These are phyloP conservation scores for Symphodus melops DNA, from an alignment of 2,113 vertebrate species.

Conservation along the genomic window DNA sequence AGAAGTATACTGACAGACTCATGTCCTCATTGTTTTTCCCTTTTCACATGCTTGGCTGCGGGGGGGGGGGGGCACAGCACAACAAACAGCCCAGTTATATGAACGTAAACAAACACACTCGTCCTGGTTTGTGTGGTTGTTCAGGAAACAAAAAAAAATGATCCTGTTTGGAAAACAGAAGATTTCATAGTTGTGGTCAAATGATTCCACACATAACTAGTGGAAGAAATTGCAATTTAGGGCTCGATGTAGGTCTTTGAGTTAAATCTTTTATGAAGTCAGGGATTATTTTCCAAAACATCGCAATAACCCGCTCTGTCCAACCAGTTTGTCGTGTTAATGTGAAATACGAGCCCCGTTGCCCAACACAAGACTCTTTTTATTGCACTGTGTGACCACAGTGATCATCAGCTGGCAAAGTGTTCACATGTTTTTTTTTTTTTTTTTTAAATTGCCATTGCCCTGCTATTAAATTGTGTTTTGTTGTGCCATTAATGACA, in stretches of 20 bases:
- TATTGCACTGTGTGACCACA: neutral
- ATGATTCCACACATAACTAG: conserved; percentile 6
- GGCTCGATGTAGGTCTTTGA: neutral
- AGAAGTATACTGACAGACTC: conserved; percentile 13
- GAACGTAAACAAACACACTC: neutral
- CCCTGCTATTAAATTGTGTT: conserved; percentile 8
- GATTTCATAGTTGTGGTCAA: conserved; percentile 6
- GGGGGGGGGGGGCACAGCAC: neutral
- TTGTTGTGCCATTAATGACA: neutral
- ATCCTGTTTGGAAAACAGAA: neutral
- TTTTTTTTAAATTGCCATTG: neutral
- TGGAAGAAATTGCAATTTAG: conserved; percentile 5
- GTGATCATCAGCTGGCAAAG: neutral
- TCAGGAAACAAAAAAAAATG: neutral
- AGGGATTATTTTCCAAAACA: neutral
- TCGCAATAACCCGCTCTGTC: neutral
- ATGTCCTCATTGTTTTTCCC: conserved; percentile 11
- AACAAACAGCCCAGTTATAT: neutral
- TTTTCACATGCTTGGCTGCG: conserved; percentile 11
- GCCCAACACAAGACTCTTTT: neutral
- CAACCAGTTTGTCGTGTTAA: neutral
- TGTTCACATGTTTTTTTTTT: neutral
- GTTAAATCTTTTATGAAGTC: neutral
- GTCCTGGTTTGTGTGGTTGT: neutral
- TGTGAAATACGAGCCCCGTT: neutral